phyloP scores from a whole-genome alignment of 2,113 vertebrate species.

The Acanthochromis polyacanthus region DNA sequence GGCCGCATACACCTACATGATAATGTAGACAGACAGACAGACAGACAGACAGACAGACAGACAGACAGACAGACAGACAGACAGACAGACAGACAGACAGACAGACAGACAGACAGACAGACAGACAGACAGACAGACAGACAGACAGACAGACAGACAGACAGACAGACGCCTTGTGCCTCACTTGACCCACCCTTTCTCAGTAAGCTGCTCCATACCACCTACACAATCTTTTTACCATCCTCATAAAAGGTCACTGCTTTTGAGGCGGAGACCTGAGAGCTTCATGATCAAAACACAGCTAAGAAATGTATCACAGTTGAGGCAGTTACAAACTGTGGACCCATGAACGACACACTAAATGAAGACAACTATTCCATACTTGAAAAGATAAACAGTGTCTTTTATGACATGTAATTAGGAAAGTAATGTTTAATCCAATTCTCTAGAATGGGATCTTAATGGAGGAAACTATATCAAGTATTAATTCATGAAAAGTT shows the following conservation, averaged over 20 bases:
- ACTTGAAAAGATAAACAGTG: background rate
- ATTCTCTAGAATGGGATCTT: background rate
- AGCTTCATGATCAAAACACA: conserved; percentile 48
- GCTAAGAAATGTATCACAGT: conserved; percentile 3
- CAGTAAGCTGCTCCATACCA: conserved; percentile 51
- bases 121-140: conserved; percentile 15
- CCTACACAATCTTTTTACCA: conserved; percentile 68
- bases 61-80: conserved; percentile 8
- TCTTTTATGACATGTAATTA: background rate
- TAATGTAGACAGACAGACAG: conserved; percentile 1
- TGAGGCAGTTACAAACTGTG: background rate
- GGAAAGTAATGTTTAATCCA: background rate
- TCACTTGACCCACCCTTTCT: background rate
- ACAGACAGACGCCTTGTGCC: conserved; percentile 11
- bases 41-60: conserved; percentile 14
- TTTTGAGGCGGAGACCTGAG: conserved; percentile 37
- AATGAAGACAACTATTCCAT: background rate
- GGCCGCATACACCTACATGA: conserved; percentile 7
- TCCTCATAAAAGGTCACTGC: conserved; percentile 58
- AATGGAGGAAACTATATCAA: background rate
- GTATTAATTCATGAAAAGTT: background rate
- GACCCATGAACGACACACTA: background rate
- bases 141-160: conserved; percentile 16
- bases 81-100: conserved; percentile 1
- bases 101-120: conserved; percentile 12